Evolutionary conservation across 2,797 vertebrate genomes (phyloP).

Genomic region (Danio choprae): DNA sequence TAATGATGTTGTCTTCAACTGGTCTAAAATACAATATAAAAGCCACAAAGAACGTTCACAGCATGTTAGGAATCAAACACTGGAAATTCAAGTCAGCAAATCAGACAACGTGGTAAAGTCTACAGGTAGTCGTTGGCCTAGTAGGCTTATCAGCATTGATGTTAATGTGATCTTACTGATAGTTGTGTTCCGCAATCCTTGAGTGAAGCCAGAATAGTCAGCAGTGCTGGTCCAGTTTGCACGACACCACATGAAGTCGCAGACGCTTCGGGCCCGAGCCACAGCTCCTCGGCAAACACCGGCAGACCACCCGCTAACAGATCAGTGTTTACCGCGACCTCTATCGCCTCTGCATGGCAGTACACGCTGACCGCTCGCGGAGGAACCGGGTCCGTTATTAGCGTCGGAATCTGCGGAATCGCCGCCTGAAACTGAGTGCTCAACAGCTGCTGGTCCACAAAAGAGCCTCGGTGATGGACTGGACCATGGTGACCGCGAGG

Average conservation of each 20-base stretch:
- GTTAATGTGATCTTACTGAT: slow-evolving; percentile 64
- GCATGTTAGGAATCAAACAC: too few species aligned
- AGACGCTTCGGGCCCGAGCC: slow-evolving; percentile 55
- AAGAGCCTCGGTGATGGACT: background rate
- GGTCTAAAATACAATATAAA: too few species aligned
- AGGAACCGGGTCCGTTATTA: background rate
- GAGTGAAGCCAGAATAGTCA: slow-evolving; percentile 62
- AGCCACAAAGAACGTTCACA: too few species aligned
- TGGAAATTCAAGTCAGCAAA: too few species aligned
- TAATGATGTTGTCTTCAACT: too few species aligned
- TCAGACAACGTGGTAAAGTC: too few species aligned
- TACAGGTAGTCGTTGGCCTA: too few species aligned
- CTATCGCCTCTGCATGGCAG: slow-evolving; percentile 69
- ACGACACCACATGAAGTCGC: slow-evolving; percentile 59
- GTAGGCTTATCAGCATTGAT: too few species aligned
- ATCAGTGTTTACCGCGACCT: slow-evolving; percentile 70
- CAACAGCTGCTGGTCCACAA: background rate
- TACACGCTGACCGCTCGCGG: slow-evolving; percentile 50
- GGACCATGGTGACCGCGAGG: background rate
- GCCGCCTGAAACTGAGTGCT: background rate
- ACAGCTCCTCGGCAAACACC: slow-evolving; percentile 65
- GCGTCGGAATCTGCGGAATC: background rate
- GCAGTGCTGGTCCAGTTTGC: slow-evolving; percentile 56
- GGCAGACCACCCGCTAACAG: slow-evolving; percentile 65
- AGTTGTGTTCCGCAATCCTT: slow-evolving; percentile 71